Evolutionary conservation across 2,888 invertebrate genomes (phyloP).

Genomic region (Notodonta dromedarius): DNA sequence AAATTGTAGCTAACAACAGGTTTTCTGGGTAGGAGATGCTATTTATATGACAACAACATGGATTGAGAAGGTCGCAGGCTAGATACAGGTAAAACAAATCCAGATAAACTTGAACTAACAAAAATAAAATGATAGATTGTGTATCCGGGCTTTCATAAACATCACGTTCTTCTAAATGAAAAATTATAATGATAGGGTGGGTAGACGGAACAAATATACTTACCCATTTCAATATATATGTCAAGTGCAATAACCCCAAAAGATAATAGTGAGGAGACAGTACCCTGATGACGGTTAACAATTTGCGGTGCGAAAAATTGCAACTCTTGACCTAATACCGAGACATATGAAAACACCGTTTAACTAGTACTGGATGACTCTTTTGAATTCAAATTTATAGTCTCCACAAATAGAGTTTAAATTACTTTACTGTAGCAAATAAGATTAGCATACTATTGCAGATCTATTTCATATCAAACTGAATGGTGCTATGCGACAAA

Average conservation of each 20-base stretch:
- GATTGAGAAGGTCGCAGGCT: too few species aligned
- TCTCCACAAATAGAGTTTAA: neutral
- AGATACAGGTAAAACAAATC: too few species aligned
- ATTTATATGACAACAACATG: too few species aligned
- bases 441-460: neutral
- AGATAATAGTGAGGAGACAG: neutral
- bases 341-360: neutral
- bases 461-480: neutral
- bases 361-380: neutral
- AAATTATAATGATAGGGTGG: too few species aligned
- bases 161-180: too few species aligned
- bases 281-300: neutral
- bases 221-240: neutral
- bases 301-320: slow-evolving; percentile 1
- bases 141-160: too few species aligned
- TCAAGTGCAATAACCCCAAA: neutral
- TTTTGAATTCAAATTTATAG: slow-evolving; percentile 16
- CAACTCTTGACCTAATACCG: slow-evolving; percentile 1
- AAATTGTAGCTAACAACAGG: too few species aligned
- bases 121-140: too few species aligned
- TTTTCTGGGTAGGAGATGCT: too few species aligned
- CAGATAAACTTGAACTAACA: too few species aligned
- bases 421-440: neutral
- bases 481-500: neutral
- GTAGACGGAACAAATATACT: too few species aligned